A percentile compares a stretch with the other conserved stretches of the same genome.
Conservation (phyloP, 1,140 invertebrate species). For the Neuroterus valhalla region DNA sequence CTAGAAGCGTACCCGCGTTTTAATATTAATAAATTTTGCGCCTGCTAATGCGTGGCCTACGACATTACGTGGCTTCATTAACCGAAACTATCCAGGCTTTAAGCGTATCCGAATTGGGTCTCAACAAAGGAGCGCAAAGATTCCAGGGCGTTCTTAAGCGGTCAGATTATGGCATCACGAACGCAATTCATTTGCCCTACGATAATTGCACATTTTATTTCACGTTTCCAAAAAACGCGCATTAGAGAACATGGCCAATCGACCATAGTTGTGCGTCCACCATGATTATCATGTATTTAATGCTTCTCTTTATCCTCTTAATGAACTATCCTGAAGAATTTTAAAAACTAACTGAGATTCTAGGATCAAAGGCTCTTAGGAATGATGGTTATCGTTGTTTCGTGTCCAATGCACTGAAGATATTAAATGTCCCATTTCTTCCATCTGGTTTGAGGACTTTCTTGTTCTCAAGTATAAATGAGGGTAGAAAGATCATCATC, state of each 20-base stretch:
- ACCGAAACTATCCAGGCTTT: constrained; percentile 33
- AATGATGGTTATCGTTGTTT: too few species aligned
- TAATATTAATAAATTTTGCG: constrained; percentile 53
- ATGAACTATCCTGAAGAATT: background rate
- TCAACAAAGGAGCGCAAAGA: background rate
- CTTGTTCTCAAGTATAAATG: too few species aligned
- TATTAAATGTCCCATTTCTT: too few species aligned
- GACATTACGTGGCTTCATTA: constrained; percentile 52
- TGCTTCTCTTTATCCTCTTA: background rate
- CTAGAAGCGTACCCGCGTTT: constrained; percentile 18
- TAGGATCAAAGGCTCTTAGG: background rate
- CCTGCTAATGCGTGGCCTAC: constrained; percentile 28
- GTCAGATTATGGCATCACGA: constrained; percentile 13
- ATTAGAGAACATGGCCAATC: constrained; percentile 19
- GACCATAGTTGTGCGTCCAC: background rate
- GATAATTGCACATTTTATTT: constrained; percentile 8
- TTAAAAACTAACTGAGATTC: background rate
- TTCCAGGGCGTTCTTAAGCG: background rate
- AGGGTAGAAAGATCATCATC: too few species aligned
- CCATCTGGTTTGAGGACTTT: too few species aligned
- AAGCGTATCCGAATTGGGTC: constrained; percentile 4
- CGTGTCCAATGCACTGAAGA: too few species aligned
- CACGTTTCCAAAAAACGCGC: background rate
- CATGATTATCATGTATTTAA: background rate
- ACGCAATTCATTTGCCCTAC: constrained; percentile 12